Evolutionary conservation across 2,113 vertebrate genomes (phyloP), one percentile per base, ranked within the genome.

Genomic region (Cyprinus carpio): DNA sequence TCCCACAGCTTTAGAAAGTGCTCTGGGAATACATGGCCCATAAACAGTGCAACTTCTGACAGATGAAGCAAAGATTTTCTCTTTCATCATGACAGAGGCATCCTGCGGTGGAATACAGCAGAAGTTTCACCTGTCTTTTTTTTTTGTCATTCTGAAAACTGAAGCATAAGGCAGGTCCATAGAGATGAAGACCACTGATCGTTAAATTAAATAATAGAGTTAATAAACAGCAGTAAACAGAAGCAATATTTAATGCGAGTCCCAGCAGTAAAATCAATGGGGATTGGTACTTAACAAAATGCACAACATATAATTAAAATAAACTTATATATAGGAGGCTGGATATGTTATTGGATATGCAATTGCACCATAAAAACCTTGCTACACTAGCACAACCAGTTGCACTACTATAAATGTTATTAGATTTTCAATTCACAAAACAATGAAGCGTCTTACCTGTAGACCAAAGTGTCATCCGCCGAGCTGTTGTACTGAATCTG

Each of bases 401-500:
- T 60, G 23, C 4, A 15, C 25, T 29, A 16, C 37, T 64, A 25
- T 11, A 80, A 40, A 20, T 20, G 25, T 37, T 54, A 76, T 54
- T 37, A 9, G 12, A 60, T 31, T 51, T 34, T 60, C 20, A 60
- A 3, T n/a, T 34, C 18, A 49, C 9, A 34, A 46, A 69, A 67
- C 49, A 69, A 12, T 54, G 2, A 13, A 46, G 2, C 13, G 11
- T 89, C 93, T 84, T 90, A 98, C 98, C 98, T 97, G 95, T 99
- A 99, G 4, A 98, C 96, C 4, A 99, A 92, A 3, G 96, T 95
- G 90, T 99, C 97, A 0, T 99, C 98, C 0, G 91, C 93, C 0
- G 98, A 97, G 84, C 97, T 98, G 95, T 99, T 99, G 91, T 99
- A 99, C 90, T 98, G 98, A 56, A 99, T 94, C 94, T 99, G 98